Percentiles rank a stretch among this genome's conserved stretches.
Conservation (phyloP, 2,797 vertebrate genomes). For the Lophius americanus region DNA sequence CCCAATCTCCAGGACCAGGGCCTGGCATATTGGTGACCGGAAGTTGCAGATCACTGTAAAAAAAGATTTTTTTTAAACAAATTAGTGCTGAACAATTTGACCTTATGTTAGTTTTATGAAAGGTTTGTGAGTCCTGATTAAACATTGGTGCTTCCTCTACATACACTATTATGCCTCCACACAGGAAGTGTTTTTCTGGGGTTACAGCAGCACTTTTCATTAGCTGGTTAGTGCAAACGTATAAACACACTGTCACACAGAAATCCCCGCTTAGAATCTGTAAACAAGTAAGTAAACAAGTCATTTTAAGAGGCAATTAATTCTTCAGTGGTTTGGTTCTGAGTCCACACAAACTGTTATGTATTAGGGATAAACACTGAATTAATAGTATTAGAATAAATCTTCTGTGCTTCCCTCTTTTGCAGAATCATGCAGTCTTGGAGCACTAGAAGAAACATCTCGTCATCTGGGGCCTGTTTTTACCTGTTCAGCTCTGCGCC, state of each 20-base stretch:
- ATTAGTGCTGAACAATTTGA: constrained; percentile 7
- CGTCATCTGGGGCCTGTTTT: constrained; percentile 33
- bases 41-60: constrained; percentile 95
- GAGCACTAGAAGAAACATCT: constrained; percentile 36
- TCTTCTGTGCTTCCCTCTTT: constrained; percentile 42
- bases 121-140: constrained; percentile 35
- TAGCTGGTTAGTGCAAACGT: constrained; percentile 63
- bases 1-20: constrained; percentile 95
- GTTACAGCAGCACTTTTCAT: constrained; percentile 49
- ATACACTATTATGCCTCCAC: constrained; percentile 1
- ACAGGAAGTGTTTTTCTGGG: constrained; percentile 30
- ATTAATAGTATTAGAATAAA: constrained; percentile 60
- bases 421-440: constrained; percentile 40
- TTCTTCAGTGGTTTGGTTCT: constrained; percentile 74
- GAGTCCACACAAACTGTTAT: constrained; percentile 64
- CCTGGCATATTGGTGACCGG: constrained; percentile 91
- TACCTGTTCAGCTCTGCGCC: constrained; percentile 27
- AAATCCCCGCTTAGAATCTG: constrained; percentile 62
- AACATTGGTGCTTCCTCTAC: constrained; percentile 12
- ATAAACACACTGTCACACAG: constrained; percentile 56
- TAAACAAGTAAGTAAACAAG: constrained; percentile 71
- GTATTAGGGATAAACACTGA: constrained; percentile 49
- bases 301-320: constrained; percentile 77
- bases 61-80: constrained; percentile 8
- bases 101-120: neutral